Conservation (phyloP, 2,888 invertebrate species). For the Reticulitermes lucifugus region DNA sequence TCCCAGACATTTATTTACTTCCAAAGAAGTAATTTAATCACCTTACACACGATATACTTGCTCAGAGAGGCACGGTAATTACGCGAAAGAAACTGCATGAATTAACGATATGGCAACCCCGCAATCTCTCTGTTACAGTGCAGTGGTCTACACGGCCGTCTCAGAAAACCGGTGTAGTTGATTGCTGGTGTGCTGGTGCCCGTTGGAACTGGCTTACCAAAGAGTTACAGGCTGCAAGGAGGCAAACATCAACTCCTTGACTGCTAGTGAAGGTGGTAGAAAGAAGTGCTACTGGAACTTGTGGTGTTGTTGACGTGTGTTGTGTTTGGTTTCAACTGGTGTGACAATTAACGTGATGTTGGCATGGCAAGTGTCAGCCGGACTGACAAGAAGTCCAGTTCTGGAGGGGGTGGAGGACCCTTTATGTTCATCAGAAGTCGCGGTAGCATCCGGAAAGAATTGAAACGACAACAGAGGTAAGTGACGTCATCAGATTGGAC, state of each 20-base stretch:
- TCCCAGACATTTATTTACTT: no score
- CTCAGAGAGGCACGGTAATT: not conserved
- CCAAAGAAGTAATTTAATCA: no score
- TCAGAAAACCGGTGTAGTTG: slow-evolving; percentile 22
- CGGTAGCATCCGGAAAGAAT: slow-evolving; percentile 47
- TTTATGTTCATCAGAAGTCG: slow-evolving; percentile 50
- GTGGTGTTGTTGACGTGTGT: not conserved
- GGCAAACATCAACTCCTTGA: not conserved
- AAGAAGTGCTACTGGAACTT: not conserved
- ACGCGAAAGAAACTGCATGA: not conserved
- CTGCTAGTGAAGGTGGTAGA: slow-evolving; percentile 5
- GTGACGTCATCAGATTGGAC: not conserved
- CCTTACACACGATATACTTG: no score
- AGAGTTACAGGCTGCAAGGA: not conserved
- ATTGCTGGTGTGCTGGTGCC: not conserved
- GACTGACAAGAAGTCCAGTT: slow-evolving; percentile 27
- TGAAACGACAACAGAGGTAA: slow-evolving; percentile 46
- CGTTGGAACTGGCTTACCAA: not conserved
- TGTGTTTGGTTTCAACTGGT: not conserved
- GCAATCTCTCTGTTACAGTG: not conserved
- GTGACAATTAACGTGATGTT: not conserved
- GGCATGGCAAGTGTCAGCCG: not conserved
- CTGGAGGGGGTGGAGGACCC: slow-evolving; percentile 44
- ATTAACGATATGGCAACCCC: slow-evolving; percentile 19
- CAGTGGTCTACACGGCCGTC: not conserved